Base-by-base conservation (phyloP, 1,140 invertebrate genomes). In the Solenopsis invicta region DNA sequence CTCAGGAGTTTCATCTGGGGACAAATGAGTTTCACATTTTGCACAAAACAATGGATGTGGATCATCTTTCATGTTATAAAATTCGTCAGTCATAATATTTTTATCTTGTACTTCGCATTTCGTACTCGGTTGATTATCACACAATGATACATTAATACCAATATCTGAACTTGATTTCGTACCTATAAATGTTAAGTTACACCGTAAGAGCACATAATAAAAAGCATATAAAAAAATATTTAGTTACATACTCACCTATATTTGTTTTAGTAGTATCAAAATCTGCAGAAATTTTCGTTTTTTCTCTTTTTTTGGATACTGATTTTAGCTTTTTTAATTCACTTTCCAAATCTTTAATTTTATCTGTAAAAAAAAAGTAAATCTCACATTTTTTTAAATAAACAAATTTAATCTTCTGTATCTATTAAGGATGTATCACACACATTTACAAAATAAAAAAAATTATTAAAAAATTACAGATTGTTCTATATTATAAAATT, bases 1-100 rank as follows among this genome's bases (percentile, higher is more conserved):
- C 6, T 94, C 87, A 29, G 48, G 62, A n/a, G 90, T 0, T 0
- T 89, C 77, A 2, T 86, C 21, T 18, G 89, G 81, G 2, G 80
- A 9, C 0, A 93, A 69, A 29, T 45, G 24, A 6, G 34, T 5
- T 77, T 88, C 50, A 37, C 93, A 94, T 52, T 93, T 92, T 9
- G 66, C 52, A 77, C 93, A 94, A 90, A 89, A 92, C 59, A 93
- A 29, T 50, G 92, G 85, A 86, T 92, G 93, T 1, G 89, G 71
- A 72, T 93, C 77, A 24, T 91, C 69, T 29, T 89, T 89, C 4
- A 59, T 67, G 29, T 24, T 52, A 64, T 89, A 88, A 86, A 87
- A 89, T 75, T 93, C 74, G 16, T 93, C 80, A 2, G 93, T 94
- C 69, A 91, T 56, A 34, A 87, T 50, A 59, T 41, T 78, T 81